A percentile compares a stretch with the other conserved stretches of the same genome.
Evolutionary conservation across 2,888 invertebrate species (phyloP).

Genomic region (Ectemnius lituratus): DNA sequence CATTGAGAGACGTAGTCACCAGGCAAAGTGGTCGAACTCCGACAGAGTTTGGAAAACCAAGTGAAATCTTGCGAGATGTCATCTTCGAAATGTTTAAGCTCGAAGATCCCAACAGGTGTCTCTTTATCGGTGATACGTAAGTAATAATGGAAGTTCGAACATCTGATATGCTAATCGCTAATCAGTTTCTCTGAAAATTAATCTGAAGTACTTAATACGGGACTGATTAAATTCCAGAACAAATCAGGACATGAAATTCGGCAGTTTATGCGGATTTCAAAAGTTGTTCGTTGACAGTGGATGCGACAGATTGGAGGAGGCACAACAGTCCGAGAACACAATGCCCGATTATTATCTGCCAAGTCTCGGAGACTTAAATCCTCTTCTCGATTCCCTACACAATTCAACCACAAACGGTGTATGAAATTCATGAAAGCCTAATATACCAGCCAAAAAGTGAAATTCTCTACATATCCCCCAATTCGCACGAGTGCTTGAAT

Average conservation of each 20-base stretch:
- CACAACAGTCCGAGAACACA: slow-evolving; percentile 25
- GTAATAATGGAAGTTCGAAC: slow-evolving; percentile 27
- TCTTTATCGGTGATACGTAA: slow-evolving; percentile 74
- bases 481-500: no score
- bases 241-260: slow-evolving; percentile 70
- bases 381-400: neutral
- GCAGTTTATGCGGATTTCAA: slow-evolving; percentile 60
- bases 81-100: slow-evolving; percentile 68
- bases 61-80: slow-evolving; percentile 71
- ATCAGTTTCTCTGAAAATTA: slow-evolving; percentile 5
- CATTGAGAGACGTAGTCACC: slow-evolving; percentile 77
- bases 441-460: no score
- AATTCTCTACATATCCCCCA: no score
- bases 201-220: neutral
- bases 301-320: slow-evolving; percentile 48
- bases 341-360: slow-evolving; percentile 63
- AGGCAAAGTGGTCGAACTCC: slow-evolving; percentile 77
- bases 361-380: slow-evolving; percentile 24
- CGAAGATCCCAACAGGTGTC: slow-evolving; percentile 60
- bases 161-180: no score
- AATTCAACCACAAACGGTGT: no score
- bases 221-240: slow-evolving; percentile 57
- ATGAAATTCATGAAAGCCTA: no score
- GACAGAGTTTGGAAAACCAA: slow-evolving; percentile 79
- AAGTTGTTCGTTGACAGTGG: slow-evolving; percentile 69